A percentile compares a stretch with the other conserved stretches of the same genome.
Conservation (phyloP, 2,113 vertebrate genomes). For the Podarcis raffonei region DNA sequence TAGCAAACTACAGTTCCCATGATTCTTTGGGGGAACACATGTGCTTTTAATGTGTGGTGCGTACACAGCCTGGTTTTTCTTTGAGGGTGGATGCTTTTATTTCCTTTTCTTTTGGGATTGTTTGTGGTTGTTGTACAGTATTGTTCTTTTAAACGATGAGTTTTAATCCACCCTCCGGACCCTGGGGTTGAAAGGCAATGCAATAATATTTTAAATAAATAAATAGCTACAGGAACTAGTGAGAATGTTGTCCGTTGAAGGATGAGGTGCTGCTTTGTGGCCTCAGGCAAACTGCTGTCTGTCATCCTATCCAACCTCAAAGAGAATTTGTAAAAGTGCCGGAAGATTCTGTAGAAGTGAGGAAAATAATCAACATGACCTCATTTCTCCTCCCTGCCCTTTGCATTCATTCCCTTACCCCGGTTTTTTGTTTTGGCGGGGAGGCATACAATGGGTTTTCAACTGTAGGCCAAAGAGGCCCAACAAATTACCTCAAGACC, state of each 20-base stretch:
- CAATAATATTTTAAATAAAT: conserved; percentile 12
- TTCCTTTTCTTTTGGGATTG: neutral
- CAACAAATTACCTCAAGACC: neutral
- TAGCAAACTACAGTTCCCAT: no score
- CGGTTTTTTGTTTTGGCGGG: neutral
- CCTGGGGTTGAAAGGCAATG: neutral
- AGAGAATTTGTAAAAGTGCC: neutral
- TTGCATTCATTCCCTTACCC: neutral
- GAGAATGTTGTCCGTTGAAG: neutral
- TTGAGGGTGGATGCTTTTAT: neutral
- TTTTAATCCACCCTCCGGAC: neutral
- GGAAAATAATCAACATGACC: neutral
- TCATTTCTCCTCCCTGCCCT: neutral
- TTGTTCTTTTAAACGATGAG: neutral
- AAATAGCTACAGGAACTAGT: neutral
- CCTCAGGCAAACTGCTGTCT: neutral
- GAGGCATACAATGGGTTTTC: neutral
- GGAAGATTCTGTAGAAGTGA: neutral
- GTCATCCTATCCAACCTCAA: neutral
- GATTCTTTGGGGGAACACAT: no score
- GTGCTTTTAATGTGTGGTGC: no score
- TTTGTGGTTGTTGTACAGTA: neutral
- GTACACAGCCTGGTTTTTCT: neutral
- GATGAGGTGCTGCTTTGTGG: neutral
- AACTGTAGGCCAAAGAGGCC: neutral